Conservation (phyloP, 2,113 vertebrate genomes). For the Tonatia bakeri region DNA sequence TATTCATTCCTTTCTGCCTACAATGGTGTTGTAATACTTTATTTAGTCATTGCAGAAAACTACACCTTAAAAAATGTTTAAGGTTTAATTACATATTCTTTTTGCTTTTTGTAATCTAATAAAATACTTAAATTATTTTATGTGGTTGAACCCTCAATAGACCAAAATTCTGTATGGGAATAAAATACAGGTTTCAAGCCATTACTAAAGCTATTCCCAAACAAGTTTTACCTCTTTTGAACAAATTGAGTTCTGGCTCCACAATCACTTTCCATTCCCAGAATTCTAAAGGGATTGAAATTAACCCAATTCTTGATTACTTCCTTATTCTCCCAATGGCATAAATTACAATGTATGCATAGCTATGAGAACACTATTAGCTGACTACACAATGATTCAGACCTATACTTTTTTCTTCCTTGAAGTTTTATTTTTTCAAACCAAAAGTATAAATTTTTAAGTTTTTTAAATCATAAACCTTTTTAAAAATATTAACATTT, state of each 20-base stretch:
- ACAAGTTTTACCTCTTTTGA: not conserved
- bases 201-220: not conserved
- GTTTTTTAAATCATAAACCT: not conserved
- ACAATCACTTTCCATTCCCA: not conserved
- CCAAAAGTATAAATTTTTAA: not conserved
- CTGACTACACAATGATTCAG: not conserved
- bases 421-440: not conserved
- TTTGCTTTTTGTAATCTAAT: not conserved
- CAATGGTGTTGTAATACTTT: not conserved
- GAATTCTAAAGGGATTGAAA: slow-evolving; percentile 12
- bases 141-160: not conserved
- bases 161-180: not conserved
- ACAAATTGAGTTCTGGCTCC: not conserved
- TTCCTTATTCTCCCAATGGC: not conserved
- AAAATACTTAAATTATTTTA: slow-evolving; percentile 15
- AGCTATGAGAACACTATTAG: not conserved
- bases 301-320: not conserved
- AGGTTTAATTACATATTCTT: not conserved
- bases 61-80: not conserved
- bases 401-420: not conserved
- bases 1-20: not conserved
- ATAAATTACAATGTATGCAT: not conserved
- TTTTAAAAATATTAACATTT: not conserved
- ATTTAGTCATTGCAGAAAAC: not conserved
- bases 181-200: not conserved